Conservation (phyloP, 2,888 invertebrate genomes). For the Diabrotica balteata region DNA sequence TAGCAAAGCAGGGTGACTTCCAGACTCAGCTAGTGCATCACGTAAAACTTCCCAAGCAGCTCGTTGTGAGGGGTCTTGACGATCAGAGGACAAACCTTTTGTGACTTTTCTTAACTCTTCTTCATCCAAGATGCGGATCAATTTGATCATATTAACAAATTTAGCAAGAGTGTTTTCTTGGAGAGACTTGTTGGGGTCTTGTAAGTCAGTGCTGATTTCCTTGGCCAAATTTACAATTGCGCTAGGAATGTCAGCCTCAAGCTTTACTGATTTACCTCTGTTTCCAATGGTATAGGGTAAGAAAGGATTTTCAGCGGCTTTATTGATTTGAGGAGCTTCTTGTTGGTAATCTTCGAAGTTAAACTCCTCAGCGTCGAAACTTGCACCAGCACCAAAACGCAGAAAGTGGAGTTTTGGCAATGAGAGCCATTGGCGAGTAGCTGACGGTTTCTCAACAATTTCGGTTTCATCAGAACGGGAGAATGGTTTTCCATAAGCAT, state of each 20-base stretch:
- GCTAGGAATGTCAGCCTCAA: constrained; percentile 46
- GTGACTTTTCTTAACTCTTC: constrained; percentile 67
- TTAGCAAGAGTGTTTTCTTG: constrained; percentile 67
- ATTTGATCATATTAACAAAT: constrained; percentile 66
- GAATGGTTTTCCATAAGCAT: constrained; percentile 60
- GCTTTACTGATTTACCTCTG: constrained; percentile 59
- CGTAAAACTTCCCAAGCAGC: constrained; percentile 71
- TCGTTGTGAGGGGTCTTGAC: constrained; percentile 49
- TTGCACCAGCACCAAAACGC: no score
- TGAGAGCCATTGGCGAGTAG: no score
- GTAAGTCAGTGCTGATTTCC: constrained; percentile 68
- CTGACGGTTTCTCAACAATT: constrained; percentile 1
- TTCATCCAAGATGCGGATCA: constrained; percentile 68
- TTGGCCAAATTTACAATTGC: constrained; percentile 58
- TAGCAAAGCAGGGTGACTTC: constrained; percentile 72
- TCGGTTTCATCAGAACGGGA: constrained; percentile 33
- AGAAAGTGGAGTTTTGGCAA: no score
- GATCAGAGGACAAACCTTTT: constrained; percentile 62
- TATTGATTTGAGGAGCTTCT: constrained; percentile 48
- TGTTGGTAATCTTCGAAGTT: constrained; percentile 55
- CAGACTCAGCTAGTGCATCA: constrained; percentile 71
- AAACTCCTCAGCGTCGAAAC: no score
- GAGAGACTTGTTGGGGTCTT: constrained; percentile 66
- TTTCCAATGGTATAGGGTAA: constrained; percentile 62
- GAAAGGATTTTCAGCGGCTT: constrained; percentile 61